Conservation (phyloP, 92 coral and sea anemone genomes). For the Heteractis magnifica region DNA sequence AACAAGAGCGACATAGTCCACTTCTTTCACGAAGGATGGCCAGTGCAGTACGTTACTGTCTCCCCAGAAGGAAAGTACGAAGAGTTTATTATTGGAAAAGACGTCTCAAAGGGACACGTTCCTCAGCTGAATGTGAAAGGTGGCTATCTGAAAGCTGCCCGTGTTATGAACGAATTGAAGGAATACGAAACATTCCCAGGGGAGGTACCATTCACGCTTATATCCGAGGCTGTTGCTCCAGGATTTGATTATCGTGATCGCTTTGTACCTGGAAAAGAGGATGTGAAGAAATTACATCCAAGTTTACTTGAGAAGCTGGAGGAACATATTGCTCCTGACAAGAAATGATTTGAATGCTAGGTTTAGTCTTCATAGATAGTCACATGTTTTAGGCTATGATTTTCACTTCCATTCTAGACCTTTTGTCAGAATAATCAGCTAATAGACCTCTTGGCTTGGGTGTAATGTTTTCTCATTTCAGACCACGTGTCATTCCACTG, state of each 20-base stretch:
- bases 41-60: constrained; percentile 54
- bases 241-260: constrained; percentile 85
- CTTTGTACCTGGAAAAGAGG: constrained; percentile 54
- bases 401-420: too few species aligned
- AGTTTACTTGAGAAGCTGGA: constrained; percentile 30
- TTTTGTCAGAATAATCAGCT: too few species aligned
- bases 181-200: constrained; percentile 57
- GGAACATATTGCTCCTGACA: constrained; percentile 46
- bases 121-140: constrained; percentile 58
- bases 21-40: constrained; percentile 84
- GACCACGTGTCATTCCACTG: too few species aligned
- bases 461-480: too few species aligned
- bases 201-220: constrained; percentile 74
- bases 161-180: constrained; percentile 48
- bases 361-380: not conserved
- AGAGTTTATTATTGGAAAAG: constrained; percentile 60
- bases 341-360: not conserved
- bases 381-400: too few species aligned
- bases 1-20: constrained; percentile 70
- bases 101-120: constrained; percentile 62
- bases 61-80: constrained; percentile 62
- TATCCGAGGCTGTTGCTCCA: constrained; percentile 72
- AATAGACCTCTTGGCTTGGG: too few species aligned
- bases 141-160: constrained; percentile 56
- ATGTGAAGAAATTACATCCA: constrained; percentile 42